Evolutionary conservation across 2,888 invertebrate genomes (phyloP).

Genomic region (Rosalia funebris): DNA sequence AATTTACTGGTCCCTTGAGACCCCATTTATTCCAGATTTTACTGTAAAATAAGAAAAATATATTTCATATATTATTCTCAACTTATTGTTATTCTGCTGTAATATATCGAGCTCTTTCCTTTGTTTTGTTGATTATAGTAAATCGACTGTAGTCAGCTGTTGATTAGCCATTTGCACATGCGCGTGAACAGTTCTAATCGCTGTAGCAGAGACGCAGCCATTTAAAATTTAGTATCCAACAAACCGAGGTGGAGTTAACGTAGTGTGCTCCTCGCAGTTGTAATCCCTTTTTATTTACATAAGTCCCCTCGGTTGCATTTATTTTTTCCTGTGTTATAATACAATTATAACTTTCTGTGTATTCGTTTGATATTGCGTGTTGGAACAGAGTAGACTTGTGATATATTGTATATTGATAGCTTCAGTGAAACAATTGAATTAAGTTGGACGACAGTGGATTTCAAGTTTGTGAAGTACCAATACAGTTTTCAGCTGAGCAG

Average conservation of each 20-base stretch:
- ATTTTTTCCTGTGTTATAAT: constrained; percentile 30
- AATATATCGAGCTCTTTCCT: constrained; percentile 1
- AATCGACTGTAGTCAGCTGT: constrained; percentile 55
- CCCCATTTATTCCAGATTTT: no score
- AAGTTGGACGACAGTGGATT: neutral
- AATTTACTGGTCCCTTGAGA: no score
- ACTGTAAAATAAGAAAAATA: no score
- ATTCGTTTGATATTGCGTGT: neutral
- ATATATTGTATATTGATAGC: neutral
- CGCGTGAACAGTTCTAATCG: constrained; percentile 35
- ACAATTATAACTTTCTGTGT: neutral
- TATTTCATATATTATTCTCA: no score
- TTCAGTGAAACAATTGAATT: neutral
- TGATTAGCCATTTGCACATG: constrained; percentile 45
- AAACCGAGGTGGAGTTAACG: constrained; percentile 49
- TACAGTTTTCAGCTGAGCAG: neutral
- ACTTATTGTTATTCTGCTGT: constrained; percentile 6
- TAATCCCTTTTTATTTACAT: constrained; percentile 50
- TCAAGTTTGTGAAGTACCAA: neutral
- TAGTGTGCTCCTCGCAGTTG: constrained; percentile 43
- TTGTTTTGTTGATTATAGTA: constrained; percentile 9
- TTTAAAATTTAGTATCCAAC: constrained; percentile 53
- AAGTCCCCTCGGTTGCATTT: constrained; percentile 42
- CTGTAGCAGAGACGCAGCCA: constrained; percentile 32
- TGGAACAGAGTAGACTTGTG: constrained; percentile 21